phyloP scores from a whole-genome alignment of 2,113 vertebrate species.

The Apistogramma diplotaenia region DNA sequence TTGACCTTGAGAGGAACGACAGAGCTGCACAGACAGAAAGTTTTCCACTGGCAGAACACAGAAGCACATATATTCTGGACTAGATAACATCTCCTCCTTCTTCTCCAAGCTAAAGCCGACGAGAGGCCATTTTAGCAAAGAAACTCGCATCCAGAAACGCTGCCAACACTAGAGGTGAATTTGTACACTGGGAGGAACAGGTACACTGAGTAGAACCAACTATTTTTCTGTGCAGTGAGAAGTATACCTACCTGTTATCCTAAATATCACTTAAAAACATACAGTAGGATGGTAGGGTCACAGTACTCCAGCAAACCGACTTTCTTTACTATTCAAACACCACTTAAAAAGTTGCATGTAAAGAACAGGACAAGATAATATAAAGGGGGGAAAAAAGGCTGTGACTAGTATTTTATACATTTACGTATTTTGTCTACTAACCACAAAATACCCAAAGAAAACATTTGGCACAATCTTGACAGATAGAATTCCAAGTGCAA shows the following conservation, averaged over 20 bases:
- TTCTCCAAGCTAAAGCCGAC: neutral
- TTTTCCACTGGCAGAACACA: conserved; percentile 59
- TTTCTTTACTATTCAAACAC: conserved; percentile 54
- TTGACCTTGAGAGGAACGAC: conserved; percentile 53
- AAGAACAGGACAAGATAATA: conserved; percentile 52
- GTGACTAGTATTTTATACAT: conserved; percentile 59
- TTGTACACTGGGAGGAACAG: conserved; percentile 49
- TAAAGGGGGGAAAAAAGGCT: neutral
- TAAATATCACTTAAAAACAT: conserved; percentile 60
- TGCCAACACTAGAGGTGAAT: conserved; percentile 49
- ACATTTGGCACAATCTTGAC: conserved; percentile 67
- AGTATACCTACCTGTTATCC: conserved; percentile 44
- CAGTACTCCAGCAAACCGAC: conserved; percentile 46
- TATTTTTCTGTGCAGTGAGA: conserved; percentile 50
- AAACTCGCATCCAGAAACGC: conserved; percentile 40
- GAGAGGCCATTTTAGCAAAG: neutral
- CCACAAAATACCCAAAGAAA: conserved; percentile 62
- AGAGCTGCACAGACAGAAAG: conserved; percentile 56
- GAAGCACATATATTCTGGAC: conserved; percentile 57
- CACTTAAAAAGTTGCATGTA: conserved; percentile 56
- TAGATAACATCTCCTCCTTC: conserved; percentile 3
- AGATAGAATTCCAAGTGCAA: conserved; percentile 57
- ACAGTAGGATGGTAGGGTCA: conserved; percentile 44
- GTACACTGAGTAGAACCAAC: conserved; percentile 48
- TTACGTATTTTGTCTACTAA: conserved; percentile 60